Base-by-base conservation (phyloP, 2,797 vertebrate genomes). In the Microcaecilia unicolor region DNA sequence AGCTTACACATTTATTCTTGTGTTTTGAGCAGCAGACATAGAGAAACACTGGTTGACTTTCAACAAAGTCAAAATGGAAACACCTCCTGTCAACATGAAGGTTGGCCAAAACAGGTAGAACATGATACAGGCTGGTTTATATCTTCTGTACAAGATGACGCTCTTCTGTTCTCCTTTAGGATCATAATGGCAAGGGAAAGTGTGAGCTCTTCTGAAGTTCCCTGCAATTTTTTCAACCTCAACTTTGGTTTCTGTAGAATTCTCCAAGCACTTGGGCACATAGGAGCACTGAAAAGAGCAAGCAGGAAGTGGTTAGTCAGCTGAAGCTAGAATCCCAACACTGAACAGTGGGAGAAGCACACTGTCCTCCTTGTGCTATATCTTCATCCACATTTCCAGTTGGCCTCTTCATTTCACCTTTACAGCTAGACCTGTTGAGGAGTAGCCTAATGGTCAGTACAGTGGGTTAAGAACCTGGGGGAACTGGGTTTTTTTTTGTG, bases 41-140 rank as follows among this genome's bases (percentile, higher is more conserved):
- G 77, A 78, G 31, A 83, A 25, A 7, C 73, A 79, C 37, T 78
- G 77, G 50, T 67, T 83, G 22, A 78, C 45, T 60, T 83, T 83
- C 24, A 83, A 80, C 54, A 81, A 64, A 39, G 58, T 39, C 1
- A 83, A 65, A 14, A 83, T 48, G 14, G 83, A 53, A 41, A 78
- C 66, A 22, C 80, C 80, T 0, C 77, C 68, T 0, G 47, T 69
- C 30, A 81, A 55, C 64, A 81, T 53, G 18, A 78, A 72, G 1
- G 67, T 75, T 25, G 80, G 78, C 77, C 78, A 83, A 37, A 78
- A 63, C 37, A 80, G 71, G 24, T 55, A 47, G 15, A 68, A 59
- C 13, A 71, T 24, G 3, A 81, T 65, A 3, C 35, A 28, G 37
- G 48, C 63, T 0, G 39, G 62, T 3, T 65, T 49, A 0, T 83